These are phyloP conservation scores for Isichthys henryi DNA, from an alignment of 2,113 vertebrate species.

Conservation along the genomic window DNA sequence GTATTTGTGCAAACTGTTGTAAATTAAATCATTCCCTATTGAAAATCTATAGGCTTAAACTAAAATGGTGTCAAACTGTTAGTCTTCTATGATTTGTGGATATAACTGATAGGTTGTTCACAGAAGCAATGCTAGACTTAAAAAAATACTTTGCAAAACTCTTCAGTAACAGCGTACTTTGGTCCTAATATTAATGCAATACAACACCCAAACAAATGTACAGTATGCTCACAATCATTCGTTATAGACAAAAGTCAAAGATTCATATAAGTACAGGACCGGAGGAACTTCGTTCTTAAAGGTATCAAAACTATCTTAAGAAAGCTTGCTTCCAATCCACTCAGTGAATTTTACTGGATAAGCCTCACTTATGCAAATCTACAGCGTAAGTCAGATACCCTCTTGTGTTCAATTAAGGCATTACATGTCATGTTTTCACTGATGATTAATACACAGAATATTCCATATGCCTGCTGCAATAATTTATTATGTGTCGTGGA, in stretches of 20 bases:
- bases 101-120: neutral
- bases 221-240: neutral
- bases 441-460: neutral
- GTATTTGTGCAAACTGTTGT: neutral
- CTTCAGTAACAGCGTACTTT: neutral
- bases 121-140: neutral
- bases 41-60: neutral
- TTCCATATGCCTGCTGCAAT: neutral
- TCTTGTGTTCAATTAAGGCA: constrained; percentile 1
- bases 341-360: neutral
- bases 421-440: neutral
- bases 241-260: neutral
- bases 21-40: neutral
- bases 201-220: neutral
- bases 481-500: neutral
- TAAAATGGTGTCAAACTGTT: neutral
- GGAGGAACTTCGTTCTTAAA: neutral
- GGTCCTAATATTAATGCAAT: neutral
- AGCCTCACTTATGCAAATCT: neutral
- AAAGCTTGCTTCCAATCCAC: neutral
- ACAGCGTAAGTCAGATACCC: neutral
- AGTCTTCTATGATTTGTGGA: neutral
- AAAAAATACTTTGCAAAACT: neutral
- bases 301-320: neutral
- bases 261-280: neutral